Base-by-base conservation (phyloP, 2,113 vertebrate species). In the Colaptes auratus region DNA sequence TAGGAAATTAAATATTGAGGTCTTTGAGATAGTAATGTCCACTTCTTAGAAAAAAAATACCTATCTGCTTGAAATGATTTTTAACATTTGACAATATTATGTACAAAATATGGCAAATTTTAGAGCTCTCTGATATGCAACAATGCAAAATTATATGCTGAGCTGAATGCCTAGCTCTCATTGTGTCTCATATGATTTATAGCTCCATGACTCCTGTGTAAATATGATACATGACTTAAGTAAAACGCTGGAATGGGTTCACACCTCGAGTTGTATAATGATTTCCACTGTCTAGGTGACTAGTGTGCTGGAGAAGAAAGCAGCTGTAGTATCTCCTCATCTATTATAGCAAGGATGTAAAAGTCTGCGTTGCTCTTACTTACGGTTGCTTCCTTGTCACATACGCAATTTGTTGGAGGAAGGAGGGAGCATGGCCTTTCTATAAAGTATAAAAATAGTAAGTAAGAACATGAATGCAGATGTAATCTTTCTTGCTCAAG, bases 151-250 rank as follows among this genome's bases (percentile, higher is more conserved):
- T 97, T 93, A 94, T 97, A 90, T 97, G 97, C 96, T 97, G 95
- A 98, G 95, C 88, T 97, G 96, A 96, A 96, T 98, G 98, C 98
- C 98, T 98, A 98, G 97, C 97, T 97, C 98, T 98, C 98, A 98
- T 99, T 99, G 98, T 98, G 98, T 98, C 98, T 96, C 79, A 60
- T 50, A 72, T 98, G 98, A 99, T 99, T 98, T 98, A 99, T 98
- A 96, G 89, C 87, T 96, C 93, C 92, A 84, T 33, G 67, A 67
- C 52, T 95, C 89, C 90, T 92, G 17, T 90, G 95, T 98, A 97
- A 97, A 98, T 97, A 96, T 97, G 96, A 98, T 98, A 81, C 96
- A 98, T 97, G 96, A 92, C 85, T 97, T 97, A 97, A 91, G 71
- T 86, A 64, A 88, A 96, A 96, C 92, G 72, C 85, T 82, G 86